Evolutionary conservation across 2,888 invertebrate genomes (phyloP).

Genomic region (Drosophila histrio): DNA sequence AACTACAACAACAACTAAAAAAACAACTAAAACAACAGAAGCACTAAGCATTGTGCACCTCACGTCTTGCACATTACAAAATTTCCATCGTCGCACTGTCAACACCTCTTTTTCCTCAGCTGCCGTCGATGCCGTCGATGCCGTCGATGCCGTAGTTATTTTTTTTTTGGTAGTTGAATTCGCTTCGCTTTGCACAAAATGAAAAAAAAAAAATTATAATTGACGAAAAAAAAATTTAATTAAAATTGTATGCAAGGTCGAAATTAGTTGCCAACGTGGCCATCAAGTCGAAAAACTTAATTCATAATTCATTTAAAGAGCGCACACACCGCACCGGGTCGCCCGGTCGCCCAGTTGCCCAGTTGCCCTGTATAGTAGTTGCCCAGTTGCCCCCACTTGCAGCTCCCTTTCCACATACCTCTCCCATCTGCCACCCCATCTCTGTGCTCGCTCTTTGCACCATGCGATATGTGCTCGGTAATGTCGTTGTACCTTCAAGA

Average conservation of each 20-base stretch:
- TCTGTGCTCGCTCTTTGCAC: slow-evolving; percentile 5
- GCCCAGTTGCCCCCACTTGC: slow-evolving; percentile 10
- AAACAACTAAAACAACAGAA: not conserved
- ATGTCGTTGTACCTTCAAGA: slow-evolving; percentile 60
- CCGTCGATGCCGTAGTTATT: not conserved
- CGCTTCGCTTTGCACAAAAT: slow-evolving; percentile 2
- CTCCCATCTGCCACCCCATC: not conserved
- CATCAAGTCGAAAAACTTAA: slow-evolving; percentile 74
- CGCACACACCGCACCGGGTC: slow-evolving; percentile 30
- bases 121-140: not conserved
- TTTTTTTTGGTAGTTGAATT: slow-evolving; percentile 2
- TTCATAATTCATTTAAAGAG: slow-evolving; percentile 76
- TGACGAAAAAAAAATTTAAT: slow-evolving; percentile 68
- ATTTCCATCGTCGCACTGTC: slow-evolving; percentile 44
- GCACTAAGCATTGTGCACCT: slow-evolving; percentile 14
- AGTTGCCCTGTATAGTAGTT: slow-evolving; percentile 1
- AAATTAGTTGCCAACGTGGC: slow-evolving; percentile 75
- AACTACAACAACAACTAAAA: slow-evolving; percentile 10
- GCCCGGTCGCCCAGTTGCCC: slow-evolving; percentile 5
- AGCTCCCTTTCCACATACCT: not conserved
- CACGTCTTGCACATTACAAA: slow-evolving; percentile 57
- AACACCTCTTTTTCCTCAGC: slow-evolving; percentile 58
- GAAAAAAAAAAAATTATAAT: slow-evolving; percentile 27
- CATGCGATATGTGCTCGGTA: slow-evolving; percentile 7
- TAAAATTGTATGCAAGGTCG: slow-evolving; percentile 79